phyloP scores from a whole-genome alignment of 2,113 vertebrate species.

The Mormyrus iriodes region DNA sequence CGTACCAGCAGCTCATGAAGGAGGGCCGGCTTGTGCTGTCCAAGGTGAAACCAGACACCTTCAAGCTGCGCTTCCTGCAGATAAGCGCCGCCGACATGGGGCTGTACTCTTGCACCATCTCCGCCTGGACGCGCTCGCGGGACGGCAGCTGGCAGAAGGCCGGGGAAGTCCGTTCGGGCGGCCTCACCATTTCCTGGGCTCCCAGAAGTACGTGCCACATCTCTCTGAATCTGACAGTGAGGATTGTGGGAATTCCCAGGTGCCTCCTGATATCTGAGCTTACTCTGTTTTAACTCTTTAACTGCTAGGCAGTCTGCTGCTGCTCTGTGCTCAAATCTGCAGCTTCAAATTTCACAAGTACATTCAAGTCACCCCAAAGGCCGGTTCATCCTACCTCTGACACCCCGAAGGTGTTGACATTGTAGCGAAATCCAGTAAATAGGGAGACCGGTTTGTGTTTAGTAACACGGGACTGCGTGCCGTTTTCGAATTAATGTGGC shows the following conservation, averaged over 20 bases:
- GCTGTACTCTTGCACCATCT: conserved; percentile 66
- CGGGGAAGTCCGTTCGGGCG: conserved; percentile 59
- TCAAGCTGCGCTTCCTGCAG: conserved; percentile 70
- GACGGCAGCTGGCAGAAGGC: conserved; percentile 67
- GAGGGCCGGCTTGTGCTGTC: conserved; percentile 65
- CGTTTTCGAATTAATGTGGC: background rate
- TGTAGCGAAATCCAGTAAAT: background rate
- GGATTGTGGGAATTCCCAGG: background rate
- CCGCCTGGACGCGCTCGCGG: conserved; percentile 59
- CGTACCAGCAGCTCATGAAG: conserved; percentile 52
- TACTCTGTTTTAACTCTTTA: background rate
- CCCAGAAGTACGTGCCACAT: conserved; percentile 59
- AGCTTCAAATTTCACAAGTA: background rate
- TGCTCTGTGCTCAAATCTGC: background rate
- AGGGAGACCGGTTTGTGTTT: background rate
- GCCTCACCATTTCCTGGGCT: conserved; percentile 63
- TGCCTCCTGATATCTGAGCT: background rate
- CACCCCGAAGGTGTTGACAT: background rate
- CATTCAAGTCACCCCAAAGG: background rate
- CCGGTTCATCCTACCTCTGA: background rate
- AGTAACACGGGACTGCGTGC: background rate
- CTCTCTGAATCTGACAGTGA: background rate
- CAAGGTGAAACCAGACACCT: conserved; percentile 52
- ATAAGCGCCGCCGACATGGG: conserved; percentile 68
- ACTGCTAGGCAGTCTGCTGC: background rate